Evolutionary conservation across 1,140 invertebrate species (phyloP).

Genomic region (Goniozus legneri): DNA sequence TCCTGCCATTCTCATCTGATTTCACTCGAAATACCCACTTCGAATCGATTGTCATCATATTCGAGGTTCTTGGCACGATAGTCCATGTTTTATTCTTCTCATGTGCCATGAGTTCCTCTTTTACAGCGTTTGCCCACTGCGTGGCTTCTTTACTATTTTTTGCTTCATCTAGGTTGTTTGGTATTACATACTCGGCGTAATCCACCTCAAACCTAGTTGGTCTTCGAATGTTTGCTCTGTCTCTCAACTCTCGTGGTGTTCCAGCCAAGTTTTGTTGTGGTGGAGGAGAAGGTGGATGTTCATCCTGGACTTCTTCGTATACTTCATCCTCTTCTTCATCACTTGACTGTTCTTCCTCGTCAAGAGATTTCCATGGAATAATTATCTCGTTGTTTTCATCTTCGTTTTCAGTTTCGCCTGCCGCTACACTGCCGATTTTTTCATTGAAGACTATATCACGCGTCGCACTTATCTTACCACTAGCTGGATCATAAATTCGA

Average conservation of each 20-base stretch:
- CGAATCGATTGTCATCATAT: conserved; percentile 5
- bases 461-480: conserved; percentile 10
- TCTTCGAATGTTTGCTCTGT: neutral
- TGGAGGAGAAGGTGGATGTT: too few species aligned
- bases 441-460: conserved; percentile 14
- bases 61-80: neutral
- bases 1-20: neutral
- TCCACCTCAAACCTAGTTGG: neutral
- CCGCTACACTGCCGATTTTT: neutral
- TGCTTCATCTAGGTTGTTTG: conserved; percentile 2
- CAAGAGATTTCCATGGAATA: neutral
- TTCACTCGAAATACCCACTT: conserved; percentile 3
- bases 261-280: too few species aligned
- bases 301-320: too few species aligned
- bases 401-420: neutral
- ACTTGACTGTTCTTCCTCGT: neutral
- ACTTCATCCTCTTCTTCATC: too few species aligned
- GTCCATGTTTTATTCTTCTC: neutral
- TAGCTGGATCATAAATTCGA: conserved; percentile 11
- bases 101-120: conserved; percentile 5
- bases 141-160: neutral
- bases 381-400: neutral
- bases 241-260: neutral
- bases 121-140: conserved; percentile 3
- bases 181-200: neutral